Evolutionary conservation across 2,888 invertebrate genomes (phyloP), one percentile per base, ranked within the genome.

Genomic region (Phalera bucephala): DNA sequence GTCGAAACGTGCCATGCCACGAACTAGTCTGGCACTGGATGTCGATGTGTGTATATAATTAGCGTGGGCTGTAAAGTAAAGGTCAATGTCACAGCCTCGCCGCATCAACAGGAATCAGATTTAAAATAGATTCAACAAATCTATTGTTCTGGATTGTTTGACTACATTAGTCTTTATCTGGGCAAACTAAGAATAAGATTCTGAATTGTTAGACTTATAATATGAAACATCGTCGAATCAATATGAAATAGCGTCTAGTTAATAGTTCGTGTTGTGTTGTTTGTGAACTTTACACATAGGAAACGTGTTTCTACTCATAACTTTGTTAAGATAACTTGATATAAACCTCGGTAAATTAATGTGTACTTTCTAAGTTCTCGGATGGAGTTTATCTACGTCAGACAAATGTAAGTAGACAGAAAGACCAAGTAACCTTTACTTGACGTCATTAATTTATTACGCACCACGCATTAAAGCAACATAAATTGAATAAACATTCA

Each of bases 31-130:
- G 72, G 70, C 72, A 67, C 64, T 66, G 70, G 72, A 68, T 64
- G 71, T 67, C 64, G 68, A 71, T 65, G 69, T 64, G 70, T 68
- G 67, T 69, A 64, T 88, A 88, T 88, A 85, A 87, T 88, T 89
- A 88, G 87, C 86, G 87, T 86, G 85, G 86, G 86, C 75, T 74
- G 58, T 66, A 85, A 84, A 87, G 58, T 66, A 85, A 84, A 87
- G 88, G 86, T 87, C 88, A 89, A 87, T 88, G 88, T 89, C 88
- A 70, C 78, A 79, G 81, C 75, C 72, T 72, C 66, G 68, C 62
- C 65, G 68, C 70, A 70, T 66, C 65, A 63, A 45, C 50, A 59
- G 67, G 65, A 72, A 72, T 70, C 64, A 71, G 68, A 72, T 65
- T 73, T 71, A 69, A 75, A 80, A 76, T 75, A 74, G 69, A 61